These are phyloP conservation scores for Bothrops alternatus DNA, from an alignment of 2,797 vertebrate genomes.

Conservation along the genomic window DNA sequence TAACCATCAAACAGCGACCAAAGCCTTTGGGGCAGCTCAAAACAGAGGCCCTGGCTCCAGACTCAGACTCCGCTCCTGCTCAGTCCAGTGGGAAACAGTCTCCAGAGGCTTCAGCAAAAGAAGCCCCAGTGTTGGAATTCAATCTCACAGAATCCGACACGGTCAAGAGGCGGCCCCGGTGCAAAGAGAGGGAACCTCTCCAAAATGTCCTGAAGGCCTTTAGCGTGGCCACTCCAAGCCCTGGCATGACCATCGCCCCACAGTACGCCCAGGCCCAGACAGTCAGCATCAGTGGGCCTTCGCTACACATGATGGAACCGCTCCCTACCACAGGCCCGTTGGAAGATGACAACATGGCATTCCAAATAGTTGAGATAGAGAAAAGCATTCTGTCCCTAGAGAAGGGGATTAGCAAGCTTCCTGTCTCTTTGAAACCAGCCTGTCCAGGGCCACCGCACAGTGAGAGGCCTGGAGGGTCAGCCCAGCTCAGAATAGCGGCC, in stretches of 20 bases:
- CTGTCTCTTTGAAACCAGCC: constrained; percentile 64
- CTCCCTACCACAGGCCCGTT: constrained; percentile 33
- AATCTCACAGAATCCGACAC: constrained; percentile 92
- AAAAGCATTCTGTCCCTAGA: constrained; percentile 65
- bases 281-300: constrained; percentile 25
- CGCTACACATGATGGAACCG: accelerated
- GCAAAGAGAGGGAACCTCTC: constrained; percentile 76
- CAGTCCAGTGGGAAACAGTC: background rate
- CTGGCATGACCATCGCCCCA: background rate
- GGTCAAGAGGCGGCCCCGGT: constrained; percentile 88
- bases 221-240: constrained; percentile 31
- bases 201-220: constrained; percentile 69
- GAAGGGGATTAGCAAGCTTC: constrained; percentile 70
- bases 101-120: accelerated
- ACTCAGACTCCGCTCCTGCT: background rate
- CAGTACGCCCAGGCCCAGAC: constrained; percentile 56
- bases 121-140: constrained; percentile 75
- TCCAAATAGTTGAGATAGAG: constrained; percentile 69
- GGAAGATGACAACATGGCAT: constrained; percentile 51
- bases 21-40: constrained; percentile 70
- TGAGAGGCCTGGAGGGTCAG: constrained; percentile 3
- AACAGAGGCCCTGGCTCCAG: background rate
- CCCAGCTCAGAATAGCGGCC: constrained; percentile 43
- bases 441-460: background rate
- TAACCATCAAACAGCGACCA: constrained; percentile 92